Conservation (phyloP, 2,113 vertebrate species). For the Chloropsis cyanopogon region DNA sequence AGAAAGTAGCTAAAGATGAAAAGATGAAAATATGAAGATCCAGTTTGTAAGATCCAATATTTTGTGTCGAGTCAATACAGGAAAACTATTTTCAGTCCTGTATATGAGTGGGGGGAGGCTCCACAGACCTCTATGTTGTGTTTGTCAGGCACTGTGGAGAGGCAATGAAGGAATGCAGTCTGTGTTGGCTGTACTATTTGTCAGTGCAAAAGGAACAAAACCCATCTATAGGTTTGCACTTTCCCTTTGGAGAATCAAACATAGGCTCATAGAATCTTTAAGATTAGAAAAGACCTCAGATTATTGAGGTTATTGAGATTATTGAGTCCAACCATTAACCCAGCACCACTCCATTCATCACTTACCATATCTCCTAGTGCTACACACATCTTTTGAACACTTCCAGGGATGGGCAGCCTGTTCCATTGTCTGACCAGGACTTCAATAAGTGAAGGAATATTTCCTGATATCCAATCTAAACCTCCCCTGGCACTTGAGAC, state of each 20-base stretch:
- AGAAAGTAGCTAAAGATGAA: neutral
- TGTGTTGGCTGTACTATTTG: neutral
- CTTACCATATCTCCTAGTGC: neutral
- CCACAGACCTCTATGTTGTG: accelerated
- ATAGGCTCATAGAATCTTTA: neutral
- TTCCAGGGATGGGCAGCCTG: neutral
- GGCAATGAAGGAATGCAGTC: neutral
- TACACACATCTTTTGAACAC: neutral
- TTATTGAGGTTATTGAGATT: no score
- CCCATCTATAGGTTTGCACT: neutral
- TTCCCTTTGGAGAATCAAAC: neutral
- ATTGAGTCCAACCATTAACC: neutral
- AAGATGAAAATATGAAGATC: neutral
- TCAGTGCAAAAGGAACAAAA: neutral
- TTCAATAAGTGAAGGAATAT: neutral
- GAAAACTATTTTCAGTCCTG: neutral
- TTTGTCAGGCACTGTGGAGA: neutral
- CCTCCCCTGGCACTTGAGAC: neutral
- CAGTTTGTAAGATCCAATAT: neutral
- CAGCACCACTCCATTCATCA: neutral
- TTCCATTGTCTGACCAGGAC: neutral
- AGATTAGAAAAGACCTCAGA: neutral
- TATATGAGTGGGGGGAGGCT: neutral
- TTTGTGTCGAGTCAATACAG: neutral
- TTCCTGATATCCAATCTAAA: neutral